Evolutionary conservation across 2,113 vertebrate genomes (phyloP).

Genomic region (Dicerorhinus sumatrensis): DNA sequence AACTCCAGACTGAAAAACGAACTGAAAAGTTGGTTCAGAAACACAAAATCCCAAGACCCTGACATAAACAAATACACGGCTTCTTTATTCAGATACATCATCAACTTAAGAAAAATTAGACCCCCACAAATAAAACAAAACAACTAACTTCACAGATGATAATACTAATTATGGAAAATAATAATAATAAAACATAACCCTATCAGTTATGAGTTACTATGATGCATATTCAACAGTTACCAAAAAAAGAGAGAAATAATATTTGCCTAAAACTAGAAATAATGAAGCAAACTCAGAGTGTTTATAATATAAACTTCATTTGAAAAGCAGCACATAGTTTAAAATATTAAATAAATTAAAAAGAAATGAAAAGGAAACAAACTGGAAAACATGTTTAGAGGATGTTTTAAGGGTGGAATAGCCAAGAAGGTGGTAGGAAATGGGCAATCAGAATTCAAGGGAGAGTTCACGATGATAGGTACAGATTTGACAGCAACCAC

Average conservation of each 20-base stretch:
- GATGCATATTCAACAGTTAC: neutral
- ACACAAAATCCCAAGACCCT: neutral
- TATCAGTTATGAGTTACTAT: neutral
- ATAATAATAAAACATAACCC: neutral
- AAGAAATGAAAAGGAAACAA: neutral
- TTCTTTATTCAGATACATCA: neutral
- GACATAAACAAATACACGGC: neutral
- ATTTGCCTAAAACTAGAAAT: constrained; percentile 8
- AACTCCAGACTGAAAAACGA: neutral
- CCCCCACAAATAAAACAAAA: neutral
- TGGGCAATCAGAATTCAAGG: neutral
- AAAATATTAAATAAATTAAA: neutral
- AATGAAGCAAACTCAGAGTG: neutral
- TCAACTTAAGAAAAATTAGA: neutral
- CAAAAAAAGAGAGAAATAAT: neutral
- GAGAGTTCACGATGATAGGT: neutral
- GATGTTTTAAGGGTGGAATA: neutral
- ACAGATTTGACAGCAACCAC: neutral
- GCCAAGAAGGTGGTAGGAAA: neutral
- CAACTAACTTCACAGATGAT: neutral
- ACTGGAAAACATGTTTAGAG: neutral
- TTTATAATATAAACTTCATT: neutral
- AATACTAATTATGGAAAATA: neutral
- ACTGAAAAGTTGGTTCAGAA: neutral
- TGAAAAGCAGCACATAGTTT: neutral